Percentiles rank a stretch among this genome's conserved stretches.
phyloP scores from a whole-genome alignment of 2,797 vertebrate species.

The Adelosebastes latens region DNA sequence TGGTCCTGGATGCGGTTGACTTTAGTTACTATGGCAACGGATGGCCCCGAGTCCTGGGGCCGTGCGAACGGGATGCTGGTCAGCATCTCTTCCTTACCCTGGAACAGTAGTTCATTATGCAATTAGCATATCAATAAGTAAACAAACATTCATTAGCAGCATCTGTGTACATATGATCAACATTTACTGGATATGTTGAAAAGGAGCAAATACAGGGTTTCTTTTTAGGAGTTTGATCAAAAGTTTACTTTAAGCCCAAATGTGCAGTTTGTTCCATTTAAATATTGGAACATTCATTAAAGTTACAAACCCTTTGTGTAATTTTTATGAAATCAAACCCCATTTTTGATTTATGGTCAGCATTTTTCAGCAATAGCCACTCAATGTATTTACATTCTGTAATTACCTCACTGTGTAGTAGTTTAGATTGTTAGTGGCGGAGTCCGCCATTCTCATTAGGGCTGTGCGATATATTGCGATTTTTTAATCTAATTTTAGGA shows the following conservation, averaged over 20 bases:
- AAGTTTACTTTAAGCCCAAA: background rate
- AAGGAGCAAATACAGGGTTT: background rate
- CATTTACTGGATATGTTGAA: background rate
- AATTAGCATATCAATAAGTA: background rate
- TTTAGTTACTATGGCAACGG: slow-evolving; percentile 97
- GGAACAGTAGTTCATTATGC: slow-evolving; percentile 28
- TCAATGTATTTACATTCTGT: background rate
- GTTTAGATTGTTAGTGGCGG: background rate
- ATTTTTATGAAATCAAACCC: background rate
- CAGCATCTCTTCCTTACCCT: slow-evolving; percentile 95
- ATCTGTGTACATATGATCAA: background rate
- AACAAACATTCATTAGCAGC: background rate
- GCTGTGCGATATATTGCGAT: too few species aligned
- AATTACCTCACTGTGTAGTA: background rate
- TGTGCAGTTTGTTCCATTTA: background rate
- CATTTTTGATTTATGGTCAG: background rate
- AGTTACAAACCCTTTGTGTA: background rate
- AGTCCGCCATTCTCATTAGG: too few species aligned
- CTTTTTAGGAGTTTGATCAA: background rate
- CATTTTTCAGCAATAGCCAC: background rate
- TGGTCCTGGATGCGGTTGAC: slow-evolving; percentile 99
- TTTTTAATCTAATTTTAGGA: too few species aligned
- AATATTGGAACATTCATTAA: background rate
- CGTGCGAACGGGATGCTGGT: slow-evolving; percentile 95
- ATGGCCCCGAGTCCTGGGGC: slow-evolving; percentile 95